Conservation (phyloP, 2,113 vertebrate species). For the Caranx ignobilis region DNA sequence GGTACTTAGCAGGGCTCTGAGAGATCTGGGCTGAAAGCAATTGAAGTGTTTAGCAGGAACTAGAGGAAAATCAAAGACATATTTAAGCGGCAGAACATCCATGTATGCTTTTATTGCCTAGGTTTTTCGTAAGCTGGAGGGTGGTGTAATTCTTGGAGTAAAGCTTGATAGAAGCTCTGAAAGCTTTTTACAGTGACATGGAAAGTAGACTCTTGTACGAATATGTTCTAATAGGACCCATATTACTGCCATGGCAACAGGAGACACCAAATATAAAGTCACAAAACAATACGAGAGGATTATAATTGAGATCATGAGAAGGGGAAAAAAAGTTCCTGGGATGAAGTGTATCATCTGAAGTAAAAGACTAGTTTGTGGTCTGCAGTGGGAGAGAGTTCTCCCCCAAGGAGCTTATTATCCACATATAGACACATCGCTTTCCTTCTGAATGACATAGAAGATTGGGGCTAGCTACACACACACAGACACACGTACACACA, state of each 20-base stretch:
- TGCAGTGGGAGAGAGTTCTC: constrained; percentile 64
- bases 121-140: constrained; percentile 41
- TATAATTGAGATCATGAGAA: constrained; percentile 69
- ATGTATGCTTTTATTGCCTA: constrained; percentile 53
- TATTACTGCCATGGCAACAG: constrained; percentile 80
- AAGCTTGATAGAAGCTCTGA: constrained; percentile 46
- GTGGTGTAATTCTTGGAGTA: constrained; percentile 28
- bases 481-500: background rate
- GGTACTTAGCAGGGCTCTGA: constrained; percentile 57
- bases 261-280: constrained; percentile 63
- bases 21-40: constrained; percentile 66
- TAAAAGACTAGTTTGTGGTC: constrained; percentile 77
- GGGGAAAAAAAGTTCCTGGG: constrained; percentile 31
- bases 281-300: constrained; percentile 66
- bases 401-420: constrained; percentile 79
- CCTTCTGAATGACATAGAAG: constrained; percentile 65
- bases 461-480: constrained; percentile 22
- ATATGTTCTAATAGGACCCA: constrained; percentile 71
- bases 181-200: constrained; percentile 69
- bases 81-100: constrained; percentile 37
- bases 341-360: constrained; percentile 73
- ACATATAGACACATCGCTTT: constrained; percentile 79
- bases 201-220: constrained; percentile 59
- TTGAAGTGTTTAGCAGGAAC: constrained; percentile 68
- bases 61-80: constrained; percentile 71